Percentiles rank a stretch among this genome's conserved stretches.
Conservation (phyloP, 2,888 invertebrate genomes). For the Tenthredo scrophulariae region DNA sequence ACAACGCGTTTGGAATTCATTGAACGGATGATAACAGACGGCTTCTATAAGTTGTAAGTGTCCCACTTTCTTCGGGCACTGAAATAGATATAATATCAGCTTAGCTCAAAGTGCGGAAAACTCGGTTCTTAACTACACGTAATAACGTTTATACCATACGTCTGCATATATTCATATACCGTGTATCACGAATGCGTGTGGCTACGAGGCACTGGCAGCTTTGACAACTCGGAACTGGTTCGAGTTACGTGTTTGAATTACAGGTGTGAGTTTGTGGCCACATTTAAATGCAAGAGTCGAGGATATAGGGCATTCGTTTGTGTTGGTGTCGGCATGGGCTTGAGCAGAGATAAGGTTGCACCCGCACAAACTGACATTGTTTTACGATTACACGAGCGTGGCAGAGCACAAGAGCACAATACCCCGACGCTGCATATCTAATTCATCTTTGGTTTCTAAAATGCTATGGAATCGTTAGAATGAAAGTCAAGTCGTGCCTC, state of each 20-base stretch:
- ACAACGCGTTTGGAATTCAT: neutral
- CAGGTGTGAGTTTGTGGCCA: neutral
- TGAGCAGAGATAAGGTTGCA: slow-evolving; percentile 3
- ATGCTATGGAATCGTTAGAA: neutral
- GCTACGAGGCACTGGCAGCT: neutral
- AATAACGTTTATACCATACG: neutral
- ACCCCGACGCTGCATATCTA: slow-evolving; percentile 33
- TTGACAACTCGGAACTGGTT: neutral
- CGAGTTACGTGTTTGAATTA: neutral
- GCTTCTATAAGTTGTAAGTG: slow-evolving; percentile 4
- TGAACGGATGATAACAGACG: neutral
- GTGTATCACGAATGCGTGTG: neutral
- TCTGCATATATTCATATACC: neutral
- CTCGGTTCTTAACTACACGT: neutral
- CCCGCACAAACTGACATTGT: slow-evolving; percentile 18
- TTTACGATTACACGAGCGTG: slow-evolving; percentile 10
- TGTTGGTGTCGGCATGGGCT: neutral
- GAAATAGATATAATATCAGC: slow-evolving; percentile 4
- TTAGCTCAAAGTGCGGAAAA: slow-evolving; percentile 4
- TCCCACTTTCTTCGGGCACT: neutral
- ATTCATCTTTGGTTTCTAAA: slow-evolving; percentile 24
- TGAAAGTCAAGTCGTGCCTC: neutral
- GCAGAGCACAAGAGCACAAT: neutral
- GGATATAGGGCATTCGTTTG: neutral
- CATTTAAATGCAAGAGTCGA: neutral